A percentile compares a stretch with the other conserved stretches of the same genome.
phyloP scores from a whole-genome alignment of 1,140 invertebrate genomes.

The Penaeus indicus region DNA sequence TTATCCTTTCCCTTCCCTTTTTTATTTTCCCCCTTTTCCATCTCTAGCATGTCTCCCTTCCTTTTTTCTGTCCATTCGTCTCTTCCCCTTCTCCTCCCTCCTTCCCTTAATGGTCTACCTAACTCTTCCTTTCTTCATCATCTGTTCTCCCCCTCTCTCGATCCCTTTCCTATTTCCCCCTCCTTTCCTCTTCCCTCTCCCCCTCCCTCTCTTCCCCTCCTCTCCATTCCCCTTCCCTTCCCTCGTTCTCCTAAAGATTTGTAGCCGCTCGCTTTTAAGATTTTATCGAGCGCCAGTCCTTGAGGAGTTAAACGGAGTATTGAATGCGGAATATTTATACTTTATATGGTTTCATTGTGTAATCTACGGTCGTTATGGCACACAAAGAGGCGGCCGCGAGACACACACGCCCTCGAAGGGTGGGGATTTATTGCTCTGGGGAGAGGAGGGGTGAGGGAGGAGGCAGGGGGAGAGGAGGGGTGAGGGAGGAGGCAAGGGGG shows the following conservation, averaged over 20 bases:
- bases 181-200: neutral
- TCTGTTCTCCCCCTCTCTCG: too few species aligned
- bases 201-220: neutral
- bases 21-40: neutral
- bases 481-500: neutral
- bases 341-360: slow-evolving; percentile 31
- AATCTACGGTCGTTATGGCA: slow-evolving; percentile 16
- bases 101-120: neutral
- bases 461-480: neutral
- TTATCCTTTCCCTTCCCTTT: slow-evolving; percentile 12
- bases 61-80: slow-evolving; percentile 7
- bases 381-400: neutral
- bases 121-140: slow-evolving; percentile 21
- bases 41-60: neutral
- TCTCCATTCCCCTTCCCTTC: neutral
- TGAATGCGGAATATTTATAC: slow-evolving; percentile 52
- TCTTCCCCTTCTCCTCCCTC: neutral
- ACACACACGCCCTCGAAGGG: neutral
- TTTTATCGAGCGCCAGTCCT: slow-evolving; percentile 33
- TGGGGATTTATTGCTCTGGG: slow-evolving; percentile 4
- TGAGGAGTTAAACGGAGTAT: slow-evolving; percentile 32
- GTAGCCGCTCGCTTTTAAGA: slow-evolving; percentile 34
- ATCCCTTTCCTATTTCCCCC: neutral
- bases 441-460: neutral
- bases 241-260: slow-evolving; percentile 23